Evolutionary conservation across 2,888 invertebrate genomes (phyloP).

Genomic region (Aelia acuminata): DNA sequence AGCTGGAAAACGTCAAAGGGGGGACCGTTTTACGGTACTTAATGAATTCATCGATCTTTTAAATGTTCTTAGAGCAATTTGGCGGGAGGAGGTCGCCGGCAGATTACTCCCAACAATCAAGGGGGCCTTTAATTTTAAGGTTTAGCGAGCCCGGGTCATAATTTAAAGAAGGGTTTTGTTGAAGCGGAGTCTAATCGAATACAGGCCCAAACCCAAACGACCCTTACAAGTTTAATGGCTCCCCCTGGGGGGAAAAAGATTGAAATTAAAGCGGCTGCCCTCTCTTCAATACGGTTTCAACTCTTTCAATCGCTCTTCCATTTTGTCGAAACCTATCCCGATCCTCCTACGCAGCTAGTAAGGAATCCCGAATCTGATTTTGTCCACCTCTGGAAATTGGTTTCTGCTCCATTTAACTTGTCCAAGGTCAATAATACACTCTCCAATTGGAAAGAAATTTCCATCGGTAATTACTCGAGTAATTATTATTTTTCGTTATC

Average conservation of each 20-base stretch:
- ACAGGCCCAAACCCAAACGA: constrained; percentile 52
- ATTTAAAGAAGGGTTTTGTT: constrained; percentile 55
- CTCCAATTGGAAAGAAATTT: not conserved
- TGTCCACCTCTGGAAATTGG: not conserved
- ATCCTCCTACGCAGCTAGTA: not conserved
- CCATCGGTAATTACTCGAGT: not conserved
- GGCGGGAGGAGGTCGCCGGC: not conserved
- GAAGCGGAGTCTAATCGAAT: constrained; percentile 52
- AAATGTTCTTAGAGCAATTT: constrained; percentile 51
- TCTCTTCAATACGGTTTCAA: constrained; percentile 42
- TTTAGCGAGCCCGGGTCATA: constrained; percentile 52
- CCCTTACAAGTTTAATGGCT: constrained; percentile 52
- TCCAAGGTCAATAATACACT: not conserved
- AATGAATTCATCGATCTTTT: constrained; percentile 50
- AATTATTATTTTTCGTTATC: not conserved
- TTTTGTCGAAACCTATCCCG: constrained; percentile 22
- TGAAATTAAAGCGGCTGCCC: constrained; percentile 45
- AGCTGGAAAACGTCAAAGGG: constrained; percentile 46
- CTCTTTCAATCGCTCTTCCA: constrained; percentile 34
- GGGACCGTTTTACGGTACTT: constrained; percentile 44
- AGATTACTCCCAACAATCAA: constrained; percentile 48
- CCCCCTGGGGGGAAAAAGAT: constrained; percentile 48
- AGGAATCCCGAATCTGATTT: constrained; percentile 26
- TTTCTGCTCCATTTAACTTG: constrained; percentile 7
- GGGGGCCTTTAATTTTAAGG: constrained; percentile 53